These are phyloP conservation scores for Gallinago nigripennis DNA, from an alignment of 2,797 vertebrate genomes.

Conservation along the genomic window DNA sequence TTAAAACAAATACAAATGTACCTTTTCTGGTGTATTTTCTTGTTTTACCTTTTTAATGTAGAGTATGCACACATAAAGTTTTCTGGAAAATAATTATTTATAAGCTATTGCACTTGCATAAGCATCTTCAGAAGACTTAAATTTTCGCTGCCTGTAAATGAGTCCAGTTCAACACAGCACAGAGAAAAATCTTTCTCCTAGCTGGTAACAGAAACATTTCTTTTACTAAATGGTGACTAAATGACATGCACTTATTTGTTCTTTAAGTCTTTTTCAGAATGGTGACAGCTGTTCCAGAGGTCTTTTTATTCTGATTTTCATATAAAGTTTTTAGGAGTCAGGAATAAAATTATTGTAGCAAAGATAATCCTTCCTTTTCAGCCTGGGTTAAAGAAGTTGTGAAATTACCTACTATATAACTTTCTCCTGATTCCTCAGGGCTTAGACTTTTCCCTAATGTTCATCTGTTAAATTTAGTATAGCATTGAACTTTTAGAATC, in stretches of 20 bases:
- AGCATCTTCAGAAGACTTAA: neutral
- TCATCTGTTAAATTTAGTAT: neutral
- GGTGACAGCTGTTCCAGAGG: neutral
- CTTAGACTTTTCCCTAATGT: neutral
- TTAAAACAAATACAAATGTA: neutral
- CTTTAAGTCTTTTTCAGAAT: neutral
- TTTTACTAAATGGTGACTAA: neutral
- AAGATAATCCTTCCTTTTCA: neutral
- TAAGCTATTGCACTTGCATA: neutral
- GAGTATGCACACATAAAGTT: neutral
- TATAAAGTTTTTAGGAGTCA: neutral
- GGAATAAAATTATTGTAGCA: neutral
- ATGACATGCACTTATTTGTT: neutral
- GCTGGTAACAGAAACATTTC: neutral
- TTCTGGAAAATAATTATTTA: neutral
- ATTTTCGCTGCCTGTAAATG: neutral
- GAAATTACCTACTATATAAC: neutral
- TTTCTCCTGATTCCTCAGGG: neutral
- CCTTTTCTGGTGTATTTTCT: neutral
- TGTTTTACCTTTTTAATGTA: neutral
- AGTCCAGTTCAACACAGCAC: neutral
- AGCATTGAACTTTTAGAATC: neutral
- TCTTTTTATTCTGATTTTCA: neutral
- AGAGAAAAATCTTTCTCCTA: neutral
- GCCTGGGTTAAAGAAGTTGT: neutral